Percentiles rank a stretch among this genome's conserved stretches.
These are phyloP conservation scores for Struthio camelus DNA, from an alignment of 2,113 vertebrate genomes.

Conservation along the genomic window DNA sequence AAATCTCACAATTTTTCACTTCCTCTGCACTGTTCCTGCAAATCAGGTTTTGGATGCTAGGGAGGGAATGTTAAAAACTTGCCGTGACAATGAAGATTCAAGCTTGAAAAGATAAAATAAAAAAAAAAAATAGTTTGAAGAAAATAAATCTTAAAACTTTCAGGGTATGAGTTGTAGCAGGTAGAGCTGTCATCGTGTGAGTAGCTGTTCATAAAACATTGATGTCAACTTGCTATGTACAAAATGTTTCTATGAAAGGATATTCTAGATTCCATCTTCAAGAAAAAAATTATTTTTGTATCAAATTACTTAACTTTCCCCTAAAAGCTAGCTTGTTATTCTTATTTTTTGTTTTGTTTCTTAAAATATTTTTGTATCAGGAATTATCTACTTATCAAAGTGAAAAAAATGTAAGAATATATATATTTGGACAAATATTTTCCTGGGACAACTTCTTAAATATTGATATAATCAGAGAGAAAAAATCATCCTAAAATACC, in stretches of 20 bases:
- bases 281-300: neutral
- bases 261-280: neutral
- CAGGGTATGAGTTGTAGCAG: neutral
- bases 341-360: neutral
- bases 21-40: neutral
- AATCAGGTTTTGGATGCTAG: neutral
- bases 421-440: neutral
- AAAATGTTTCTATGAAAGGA: neutral
- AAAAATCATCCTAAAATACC: neutral
- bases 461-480: neutral
- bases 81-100: neutral
- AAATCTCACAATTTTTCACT: neutral
- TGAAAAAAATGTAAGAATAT: neutral
- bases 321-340: neutral
- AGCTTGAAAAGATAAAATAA: neutral
- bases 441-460: neutral
- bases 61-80: neutral
- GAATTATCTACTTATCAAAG: neutral
- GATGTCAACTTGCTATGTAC: neutral
- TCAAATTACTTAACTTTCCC: neutral
- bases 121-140: neutral
- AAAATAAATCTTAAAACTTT: neutral
- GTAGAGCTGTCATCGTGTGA: neutral
- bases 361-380: neutral
- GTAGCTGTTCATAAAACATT: neutral